phyloP scores from a whole-genome alignment of 2,797 vertebrate species.

The Cyprinella venusta region DNA sequence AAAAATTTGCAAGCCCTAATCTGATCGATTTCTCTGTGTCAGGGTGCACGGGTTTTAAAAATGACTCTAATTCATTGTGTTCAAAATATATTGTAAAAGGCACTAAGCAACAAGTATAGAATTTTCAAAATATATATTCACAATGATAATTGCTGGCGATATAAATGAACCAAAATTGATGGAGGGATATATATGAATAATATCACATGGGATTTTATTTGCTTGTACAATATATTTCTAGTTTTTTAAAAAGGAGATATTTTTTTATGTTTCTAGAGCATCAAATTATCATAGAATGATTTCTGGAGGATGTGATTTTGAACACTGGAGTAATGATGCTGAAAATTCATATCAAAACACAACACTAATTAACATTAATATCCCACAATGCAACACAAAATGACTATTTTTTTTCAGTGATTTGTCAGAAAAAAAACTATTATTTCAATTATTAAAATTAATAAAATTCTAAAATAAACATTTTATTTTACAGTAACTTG shows the following conservation, averaged over 20 bases:
- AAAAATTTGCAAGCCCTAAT: neutral
- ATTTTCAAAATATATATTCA: neutral
- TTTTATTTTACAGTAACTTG: neutral
- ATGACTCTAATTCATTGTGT: neutral
- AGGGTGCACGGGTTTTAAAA: neutral
- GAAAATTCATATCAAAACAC: neutral
- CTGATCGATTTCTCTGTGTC: neutral
- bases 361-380: constrained; percentile 5
- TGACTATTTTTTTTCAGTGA: neutral
- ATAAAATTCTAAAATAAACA: no score
- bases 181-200: no score
- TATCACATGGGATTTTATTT: neutral
- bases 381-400: neutral
- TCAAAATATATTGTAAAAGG: neutral
- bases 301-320: no score
- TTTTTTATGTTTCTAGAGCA: no score
- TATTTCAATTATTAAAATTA: neutral
- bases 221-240: no score
- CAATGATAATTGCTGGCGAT: neutral
- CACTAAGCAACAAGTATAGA: neutral
- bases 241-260: no score
- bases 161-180: no score
- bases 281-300: no score
- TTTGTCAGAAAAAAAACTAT: neutral
- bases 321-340: no score